phyloP scores from a whole-genome alignment of 2,888 invertebrate species.

The Lasioglossum villosulum region DNA sequence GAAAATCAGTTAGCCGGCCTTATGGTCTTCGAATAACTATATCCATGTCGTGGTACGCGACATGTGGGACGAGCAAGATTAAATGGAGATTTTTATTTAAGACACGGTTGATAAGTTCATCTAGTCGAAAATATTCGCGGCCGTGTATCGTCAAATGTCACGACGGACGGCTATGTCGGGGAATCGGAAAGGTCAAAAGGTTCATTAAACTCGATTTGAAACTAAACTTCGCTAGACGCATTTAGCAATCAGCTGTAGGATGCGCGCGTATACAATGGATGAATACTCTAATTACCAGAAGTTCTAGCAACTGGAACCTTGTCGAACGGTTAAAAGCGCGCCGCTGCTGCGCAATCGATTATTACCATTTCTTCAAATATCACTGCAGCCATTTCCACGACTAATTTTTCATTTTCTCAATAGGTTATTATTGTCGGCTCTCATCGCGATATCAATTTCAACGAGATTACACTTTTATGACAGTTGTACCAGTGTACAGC shows the following conservation, averaged over 20 bases:
- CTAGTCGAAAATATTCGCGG: neutral
- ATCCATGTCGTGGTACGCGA: neutral
- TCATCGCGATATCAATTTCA: neutral
- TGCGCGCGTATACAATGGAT: neutral
- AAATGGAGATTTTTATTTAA: neutral
- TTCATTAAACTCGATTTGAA: slow-evolving; percentile 1
- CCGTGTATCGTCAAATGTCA: slow-evolving; percentile 3
- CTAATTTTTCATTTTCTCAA: neutral
- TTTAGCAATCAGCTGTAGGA: neutral
- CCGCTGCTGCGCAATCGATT: neutral
- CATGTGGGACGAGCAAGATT: neutral
- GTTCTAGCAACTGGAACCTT: neutral
- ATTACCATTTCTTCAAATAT: neutral
- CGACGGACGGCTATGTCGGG: neutral
- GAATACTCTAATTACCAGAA: neutral
- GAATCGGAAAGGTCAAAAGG: slow-evolving; percentile 4
- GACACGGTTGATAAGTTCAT: slow-evolving; percentile 2
- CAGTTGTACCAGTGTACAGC: neutral
- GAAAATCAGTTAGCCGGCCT: neutral
- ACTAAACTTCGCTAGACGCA: neutral
- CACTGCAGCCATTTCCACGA: neutral
- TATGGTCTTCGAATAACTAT: neutral
- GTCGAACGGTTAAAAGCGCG: neutral
- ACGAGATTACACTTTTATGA: neutral
- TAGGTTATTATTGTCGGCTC: neutral